phyloP scores from a whole-genome alignment of 2,888 invertebrate species.

The Ceratothoa steindachneri region DNA sequence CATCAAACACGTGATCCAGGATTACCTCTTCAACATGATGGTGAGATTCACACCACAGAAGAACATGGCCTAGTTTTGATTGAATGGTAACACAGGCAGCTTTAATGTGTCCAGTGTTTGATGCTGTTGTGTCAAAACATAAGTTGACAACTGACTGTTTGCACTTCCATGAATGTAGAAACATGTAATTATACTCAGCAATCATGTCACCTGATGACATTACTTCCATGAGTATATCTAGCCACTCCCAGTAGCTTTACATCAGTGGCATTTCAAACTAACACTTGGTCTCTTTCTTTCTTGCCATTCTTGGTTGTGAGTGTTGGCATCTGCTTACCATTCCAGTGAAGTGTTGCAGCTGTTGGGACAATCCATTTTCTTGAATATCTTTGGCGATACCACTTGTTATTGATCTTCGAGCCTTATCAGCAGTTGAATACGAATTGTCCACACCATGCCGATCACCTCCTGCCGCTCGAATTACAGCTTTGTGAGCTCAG shows the following conservation, averaged over 20 bases:
- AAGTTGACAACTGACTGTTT: neutral
- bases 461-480: neutral
- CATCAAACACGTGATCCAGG: neutral
- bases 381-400: neutral
- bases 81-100: slow-evolving; percentile 1
- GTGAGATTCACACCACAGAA: neutral
- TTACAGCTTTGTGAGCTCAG: neutral
- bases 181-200: neutral
- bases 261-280: neutral
- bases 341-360: neutral
- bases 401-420: neutral
- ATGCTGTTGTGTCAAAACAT: neutral
- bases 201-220: neutral
- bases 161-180: neutral
- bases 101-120: neutral
- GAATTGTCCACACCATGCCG: neutral
- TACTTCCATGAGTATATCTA: neutral
- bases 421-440: neutral
- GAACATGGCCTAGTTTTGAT: neutral
- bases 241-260: neutral
- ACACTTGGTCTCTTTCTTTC: neutral
- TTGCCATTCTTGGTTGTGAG: neutral
- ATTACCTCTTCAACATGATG: neutral
- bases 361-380: neutral
- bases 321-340: neutral